phyloP scores from a whole-genome alignment of 2,797 vertebrate genomes.

The Sebastes reedi region DNA sequence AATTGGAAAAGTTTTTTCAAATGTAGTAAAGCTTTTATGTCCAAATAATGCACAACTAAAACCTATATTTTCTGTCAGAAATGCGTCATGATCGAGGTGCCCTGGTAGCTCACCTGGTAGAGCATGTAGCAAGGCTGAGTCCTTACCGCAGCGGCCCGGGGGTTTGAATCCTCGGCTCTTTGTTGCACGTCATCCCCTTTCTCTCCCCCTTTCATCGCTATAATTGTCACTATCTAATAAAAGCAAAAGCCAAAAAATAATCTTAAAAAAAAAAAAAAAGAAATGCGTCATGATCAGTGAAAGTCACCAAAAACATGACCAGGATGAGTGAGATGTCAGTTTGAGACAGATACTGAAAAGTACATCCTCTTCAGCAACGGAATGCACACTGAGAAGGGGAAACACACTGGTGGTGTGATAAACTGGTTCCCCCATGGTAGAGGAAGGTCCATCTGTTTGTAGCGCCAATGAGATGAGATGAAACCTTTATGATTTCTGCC shows the following conservation, averaged over 20 bases:
- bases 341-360: not conserved
- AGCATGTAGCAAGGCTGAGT: too few species aligned
- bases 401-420: constrained; percentile 11
- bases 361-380: not conserved
- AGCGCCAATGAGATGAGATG: constrained; percentile 27
- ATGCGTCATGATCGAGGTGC: not conserved
- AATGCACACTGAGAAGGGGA: not conserved
- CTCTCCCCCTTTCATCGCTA: too few species aligned
- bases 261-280: not conserved
- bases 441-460: constrained; percentile 46
- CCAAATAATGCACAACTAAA: not conserved
- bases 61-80: not conserved
- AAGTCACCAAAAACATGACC: not conserved
- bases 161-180: too few species aligned
- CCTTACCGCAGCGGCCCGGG: too few species aligned
- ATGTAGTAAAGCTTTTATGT: not conserved
- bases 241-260: not conserved
- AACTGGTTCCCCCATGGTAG: constrained; percentile 14
- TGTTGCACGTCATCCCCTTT: too few species aligned
- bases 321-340: not conserved
- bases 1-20: not conserved
- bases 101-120: too few species aligned
- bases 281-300: not conserved
- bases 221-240: too few species aligned
- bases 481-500: constrained; percentile 53